These are phyloP conservation scores for Bucco capensis DNA, from an alignment of 2,113 vertebrate species.

Conservation along the genomic window DNA sequence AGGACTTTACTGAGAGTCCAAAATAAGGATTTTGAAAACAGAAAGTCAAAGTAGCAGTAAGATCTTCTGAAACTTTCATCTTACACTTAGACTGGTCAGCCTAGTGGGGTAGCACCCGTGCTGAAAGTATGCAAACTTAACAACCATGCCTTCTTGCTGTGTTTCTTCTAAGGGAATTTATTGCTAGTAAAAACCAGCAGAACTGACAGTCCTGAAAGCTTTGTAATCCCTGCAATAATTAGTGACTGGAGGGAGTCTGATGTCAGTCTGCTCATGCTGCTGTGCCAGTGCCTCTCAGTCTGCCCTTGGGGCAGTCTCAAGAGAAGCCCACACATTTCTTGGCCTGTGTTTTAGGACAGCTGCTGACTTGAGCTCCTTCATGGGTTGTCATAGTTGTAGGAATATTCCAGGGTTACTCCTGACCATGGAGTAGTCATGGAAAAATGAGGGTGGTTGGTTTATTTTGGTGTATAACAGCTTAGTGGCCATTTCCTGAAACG, in stretches of 20 bases:
- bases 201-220: background rate
- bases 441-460: background rate
- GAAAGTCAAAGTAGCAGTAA: background rate
- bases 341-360: background rate
- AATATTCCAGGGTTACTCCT: background rate
- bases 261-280: background rate
- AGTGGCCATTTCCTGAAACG: background rate
- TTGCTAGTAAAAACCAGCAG: background rate
- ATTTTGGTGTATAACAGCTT: background rate
- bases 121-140: background rate
- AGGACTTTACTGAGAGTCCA: background rate
- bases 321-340: background rate
- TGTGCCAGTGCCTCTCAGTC: background rate
- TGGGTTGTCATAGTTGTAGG: background rate
- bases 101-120: rapidly evolving
- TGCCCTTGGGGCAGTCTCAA: background rate
- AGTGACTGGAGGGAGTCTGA: background rate
- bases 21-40: background rate
- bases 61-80: background rate
- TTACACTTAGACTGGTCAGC: background rate
- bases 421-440: background rate
- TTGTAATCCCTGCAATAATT: background rate
- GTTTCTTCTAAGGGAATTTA: conserved; percentile 27
- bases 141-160: background rate
- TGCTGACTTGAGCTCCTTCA: background rate